Percentiles rank a stretch among this genome's conserved stretches.
These are phyloP conservation scores for Drosophila bocki DNA, from an alignment of 1,140 invertebrate genomes.

Conservation along the genomic window DNA sequence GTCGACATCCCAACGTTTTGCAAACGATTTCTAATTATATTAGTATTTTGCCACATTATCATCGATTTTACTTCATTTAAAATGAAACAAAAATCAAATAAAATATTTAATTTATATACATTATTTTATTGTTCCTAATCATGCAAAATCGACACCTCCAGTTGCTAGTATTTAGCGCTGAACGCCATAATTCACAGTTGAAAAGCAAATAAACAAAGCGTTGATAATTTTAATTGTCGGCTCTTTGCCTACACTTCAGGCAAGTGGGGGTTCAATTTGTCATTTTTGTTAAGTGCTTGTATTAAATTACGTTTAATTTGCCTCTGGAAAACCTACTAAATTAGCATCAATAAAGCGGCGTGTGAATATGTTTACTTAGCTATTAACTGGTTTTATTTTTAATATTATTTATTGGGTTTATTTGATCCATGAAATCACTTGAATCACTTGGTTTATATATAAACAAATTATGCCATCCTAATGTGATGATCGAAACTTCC, in stretches of 20 bases:
- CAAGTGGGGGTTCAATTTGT: conserved; percentile 55
- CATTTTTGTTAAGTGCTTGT: conserved; percentile 68
- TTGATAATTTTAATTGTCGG: conserved; percentile 45
- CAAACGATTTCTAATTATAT: neutral
- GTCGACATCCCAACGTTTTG: neutral
- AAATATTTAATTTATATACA: too few species aligned
- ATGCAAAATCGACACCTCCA: conserved; percentile 1
- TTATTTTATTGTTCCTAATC: neutral
- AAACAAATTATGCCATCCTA: conserved; percentile 76
- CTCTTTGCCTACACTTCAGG: conserved; percentile 25
- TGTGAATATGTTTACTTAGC: conserved; percentile 51
- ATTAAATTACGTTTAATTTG: conserved; percentile 78
- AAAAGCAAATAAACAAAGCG: conserved; percentile 28
- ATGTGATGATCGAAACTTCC: conserved; percentile 15
- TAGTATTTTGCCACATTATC: neutral
- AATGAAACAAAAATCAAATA: neutral
- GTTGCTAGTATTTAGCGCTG: conserved; percentile 7
- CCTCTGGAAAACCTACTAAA: conserved; percentile 39
- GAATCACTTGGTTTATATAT: conserved; percentile 78
- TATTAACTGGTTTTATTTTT: conserved; percentile 28
- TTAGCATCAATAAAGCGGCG: conserved; percentile 45
- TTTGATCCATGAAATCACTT: conserved; percentile 67
- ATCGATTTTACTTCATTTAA: neutral
- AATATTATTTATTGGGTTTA: conserved; percentile 38
- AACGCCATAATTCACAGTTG: conserved; percentile 16